A percentile compares a stretch with the other conserved stretches of the same genome.
Conservation (phyloP, 2,797 vertebrate species). For the Sebastiscus albofasciatus region DNA sequence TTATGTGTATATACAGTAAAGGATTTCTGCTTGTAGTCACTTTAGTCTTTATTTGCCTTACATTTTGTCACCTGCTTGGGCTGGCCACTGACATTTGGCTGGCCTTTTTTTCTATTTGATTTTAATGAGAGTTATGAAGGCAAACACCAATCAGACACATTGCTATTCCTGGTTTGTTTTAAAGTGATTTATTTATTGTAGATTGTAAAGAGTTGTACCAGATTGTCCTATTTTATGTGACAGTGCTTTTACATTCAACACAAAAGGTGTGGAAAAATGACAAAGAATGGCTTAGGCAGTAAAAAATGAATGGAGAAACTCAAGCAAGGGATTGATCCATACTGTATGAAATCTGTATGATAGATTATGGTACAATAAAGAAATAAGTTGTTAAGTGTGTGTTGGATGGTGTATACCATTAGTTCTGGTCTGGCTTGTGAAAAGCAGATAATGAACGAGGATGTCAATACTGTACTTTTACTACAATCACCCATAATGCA, state of each 20-base stretch:
- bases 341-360: conserved; percentile 64
- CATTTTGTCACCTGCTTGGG: conserved; percentile 55
- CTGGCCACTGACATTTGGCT: conserved; percentile 27
- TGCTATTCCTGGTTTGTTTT: conserved; percentile 62
- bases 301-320: conserved; percentile 43
- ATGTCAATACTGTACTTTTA: neutral
- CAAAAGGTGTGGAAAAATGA: conserved; percentile 27
- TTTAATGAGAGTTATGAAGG: conserved; percentile 29
- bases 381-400: conserved; percentile 37
- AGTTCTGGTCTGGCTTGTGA: neutral
- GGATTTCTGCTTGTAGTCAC: conserved; percentile 39
- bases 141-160: conserved; percentile 33
- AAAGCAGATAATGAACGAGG: neutral
- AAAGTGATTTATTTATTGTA: conserved; percentile 76
- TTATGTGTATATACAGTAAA: conserved; percentile 70
- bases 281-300: conserved; percentile 46
- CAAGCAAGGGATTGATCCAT: conserved; percentile 62
- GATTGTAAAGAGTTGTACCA: conserved; percentile 45
- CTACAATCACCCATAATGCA: neutral
- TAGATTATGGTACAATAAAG: conserved; percentile 74
- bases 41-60: conserved; percentile 60
- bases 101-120: conserved; percentile 15
- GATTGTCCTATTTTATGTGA: conserved; percentile 54
- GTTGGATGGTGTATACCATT: neutral
- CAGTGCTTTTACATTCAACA: conserved; percentile 55